Evolutionary conservation across 2,113 vertebrate species (phyloP).

Genomic region (Turnix velox): DNA sequence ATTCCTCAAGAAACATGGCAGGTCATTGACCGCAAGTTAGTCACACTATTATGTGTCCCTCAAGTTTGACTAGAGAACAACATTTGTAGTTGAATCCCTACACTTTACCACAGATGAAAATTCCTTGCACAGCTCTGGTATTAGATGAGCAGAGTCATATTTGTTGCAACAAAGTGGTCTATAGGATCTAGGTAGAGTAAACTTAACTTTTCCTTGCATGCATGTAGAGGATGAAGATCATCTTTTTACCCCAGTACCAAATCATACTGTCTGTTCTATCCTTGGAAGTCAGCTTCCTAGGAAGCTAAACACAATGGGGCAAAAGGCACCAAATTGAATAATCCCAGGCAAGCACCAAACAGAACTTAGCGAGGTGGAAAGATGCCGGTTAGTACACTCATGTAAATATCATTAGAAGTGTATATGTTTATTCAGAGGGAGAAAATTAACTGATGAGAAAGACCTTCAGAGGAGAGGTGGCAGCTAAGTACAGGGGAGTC

Average conservation of each 20-base stretch:
- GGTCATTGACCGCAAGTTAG: neutral
- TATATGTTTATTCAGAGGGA: slow-evolving; percentile 6
- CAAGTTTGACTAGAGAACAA: neutral
- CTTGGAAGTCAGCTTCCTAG: neutral
- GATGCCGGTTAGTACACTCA: neutral
- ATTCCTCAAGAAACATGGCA: neutral
- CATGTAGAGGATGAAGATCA: neutral
- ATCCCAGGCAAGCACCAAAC: neutral
- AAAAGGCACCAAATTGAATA: neutral
- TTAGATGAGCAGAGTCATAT: neutral
- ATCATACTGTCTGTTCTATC: neutral
- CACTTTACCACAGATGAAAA: neutral
- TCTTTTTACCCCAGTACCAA: neutral
- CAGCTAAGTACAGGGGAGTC: neutral
- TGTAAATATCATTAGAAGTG: neutral
- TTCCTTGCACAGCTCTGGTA: neutral
- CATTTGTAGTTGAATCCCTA: neutral
- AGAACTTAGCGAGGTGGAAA: neutral
- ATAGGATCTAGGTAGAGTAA: neutral
- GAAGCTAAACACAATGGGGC: neutral
- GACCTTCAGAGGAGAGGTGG: slow-evolving; percentile 14
- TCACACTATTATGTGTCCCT: neutral
- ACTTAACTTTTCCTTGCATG: neutral
- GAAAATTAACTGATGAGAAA: slow-evolving; percentile 38
- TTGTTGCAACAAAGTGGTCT: neutral